Conservation (phyloP, 2,888 invertebrate genomes). For the Hyposoter dolosus region DNA sequence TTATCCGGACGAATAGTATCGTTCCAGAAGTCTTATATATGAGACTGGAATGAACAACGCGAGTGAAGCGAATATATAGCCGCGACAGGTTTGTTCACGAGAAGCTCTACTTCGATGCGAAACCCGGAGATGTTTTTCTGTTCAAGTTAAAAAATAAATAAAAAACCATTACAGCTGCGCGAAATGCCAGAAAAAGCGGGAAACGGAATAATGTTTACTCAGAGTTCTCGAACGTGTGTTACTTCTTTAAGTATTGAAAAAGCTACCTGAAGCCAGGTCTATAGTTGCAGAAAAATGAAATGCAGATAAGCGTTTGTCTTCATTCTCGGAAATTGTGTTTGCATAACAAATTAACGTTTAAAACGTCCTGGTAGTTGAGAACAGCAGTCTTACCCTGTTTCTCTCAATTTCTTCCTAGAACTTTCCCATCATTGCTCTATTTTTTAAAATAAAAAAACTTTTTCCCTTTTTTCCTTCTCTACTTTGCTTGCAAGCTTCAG, state of each 20-base stretch:
- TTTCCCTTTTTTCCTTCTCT: background rate
- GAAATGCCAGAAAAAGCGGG: background rate
- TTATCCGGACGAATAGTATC: conserved; percentile 44
- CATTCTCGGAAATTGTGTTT: conserved; percentile 26
- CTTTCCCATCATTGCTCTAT: background rate
- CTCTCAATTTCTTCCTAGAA: background rate
- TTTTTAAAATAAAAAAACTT: background rate
- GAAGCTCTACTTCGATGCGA: conserved; percentile 10
- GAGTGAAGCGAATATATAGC: conserved; percentile 22
- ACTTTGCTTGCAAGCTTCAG: background rate
- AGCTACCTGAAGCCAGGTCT: background rate
- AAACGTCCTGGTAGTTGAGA: background rate
- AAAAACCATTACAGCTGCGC: background rate
- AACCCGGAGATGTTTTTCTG: conserved; percentile 8
- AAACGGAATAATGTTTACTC: conserved; percentile 22
- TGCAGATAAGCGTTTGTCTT: background rate
- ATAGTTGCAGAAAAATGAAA: conserved; percentile 11
- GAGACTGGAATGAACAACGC: conserved; percentile 57
- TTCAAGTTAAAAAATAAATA: conserved; percentile 9
- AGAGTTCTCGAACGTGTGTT: conserved; percentile 29
- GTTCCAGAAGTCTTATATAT: conserved; percentile 55
- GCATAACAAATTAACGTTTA: conserved; percentile 4
- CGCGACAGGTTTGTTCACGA: conserved; percentile 23
- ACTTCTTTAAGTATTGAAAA: background rate
- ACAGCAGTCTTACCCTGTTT: background rate